phyloP scores from a whole-genome alignment of 2,797 vertebrate genomes.

The Euphonia xanthogaster region DNA sequence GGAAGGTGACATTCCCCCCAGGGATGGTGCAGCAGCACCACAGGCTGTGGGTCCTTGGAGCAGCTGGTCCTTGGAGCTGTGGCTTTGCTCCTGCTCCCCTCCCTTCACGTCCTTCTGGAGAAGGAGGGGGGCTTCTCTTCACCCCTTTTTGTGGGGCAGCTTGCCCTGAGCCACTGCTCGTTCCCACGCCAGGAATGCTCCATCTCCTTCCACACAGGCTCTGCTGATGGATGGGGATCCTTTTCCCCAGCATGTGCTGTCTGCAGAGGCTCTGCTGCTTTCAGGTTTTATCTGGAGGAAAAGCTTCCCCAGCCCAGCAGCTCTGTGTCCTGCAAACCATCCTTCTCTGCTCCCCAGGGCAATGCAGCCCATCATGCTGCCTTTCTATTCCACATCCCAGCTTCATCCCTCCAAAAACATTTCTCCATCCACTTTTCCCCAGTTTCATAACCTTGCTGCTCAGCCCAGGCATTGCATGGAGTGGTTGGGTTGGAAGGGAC shows the following conservation, averaged over 20 bases:
- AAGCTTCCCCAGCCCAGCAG: background rate
- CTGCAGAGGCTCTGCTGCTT: background rate
- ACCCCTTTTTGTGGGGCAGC: background rate
- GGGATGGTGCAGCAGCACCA: fast-evolving
- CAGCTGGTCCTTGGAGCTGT: background rate
- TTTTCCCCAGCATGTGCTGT: background rate
- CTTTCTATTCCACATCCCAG: background rate
- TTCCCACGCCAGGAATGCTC: fast-evolving
- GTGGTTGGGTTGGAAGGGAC: background rate
- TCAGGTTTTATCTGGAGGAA: background rate
- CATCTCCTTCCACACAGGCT: background rate
- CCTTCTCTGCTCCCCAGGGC: background rate
- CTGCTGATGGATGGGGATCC: background rate
- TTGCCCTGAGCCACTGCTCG: fast-evolving
- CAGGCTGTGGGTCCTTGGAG: fast-evolving
- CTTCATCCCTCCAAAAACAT: background rate
- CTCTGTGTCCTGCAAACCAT: background rate
- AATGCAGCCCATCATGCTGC: fast-evolving
- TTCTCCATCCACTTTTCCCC: background rate
- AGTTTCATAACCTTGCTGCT: background rate
- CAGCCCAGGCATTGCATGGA: background rate
- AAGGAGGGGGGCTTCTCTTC: fast-evolving
- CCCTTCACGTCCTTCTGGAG: background rate
- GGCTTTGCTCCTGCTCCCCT: background rate
- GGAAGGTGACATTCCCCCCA: background rate